These are phyloP conservation scores for Diachasmimorpha longicaudata DNA, from an alignment of 1,140 invertebrate genomes.

Conservation along the genomic window DNA sequence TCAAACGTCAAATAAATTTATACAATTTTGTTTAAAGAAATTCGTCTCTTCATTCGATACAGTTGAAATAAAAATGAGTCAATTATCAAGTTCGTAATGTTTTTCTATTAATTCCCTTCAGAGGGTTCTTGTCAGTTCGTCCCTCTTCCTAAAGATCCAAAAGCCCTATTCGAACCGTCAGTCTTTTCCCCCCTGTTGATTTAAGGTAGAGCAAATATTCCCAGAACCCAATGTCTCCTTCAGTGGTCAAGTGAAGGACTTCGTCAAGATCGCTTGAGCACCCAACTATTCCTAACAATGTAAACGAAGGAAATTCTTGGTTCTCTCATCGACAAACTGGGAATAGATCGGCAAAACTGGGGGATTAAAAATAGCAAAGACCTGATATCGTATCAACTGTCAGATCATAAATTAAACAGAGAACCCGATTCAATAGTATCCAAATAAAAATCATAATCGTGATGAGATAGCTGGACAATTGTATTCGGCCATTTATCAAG, in stretches of 20 bases:
- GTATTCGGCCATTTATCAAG: background rate
- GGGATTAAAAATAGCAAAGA: too few relatives aligned
- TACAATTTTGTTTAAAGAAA: too few relatives aligned
- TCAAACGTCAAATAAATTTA: too few relatives aligned
- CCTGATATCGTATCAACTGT: background rate
- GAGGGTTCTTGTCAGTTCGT: conserved; percentile 69
- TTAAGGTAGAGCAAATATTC: conserved; percentile 87
- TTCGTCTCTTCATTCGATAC: too few relatives aligned
- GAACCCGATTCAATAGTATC: background rate
- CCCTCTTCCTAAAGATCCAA: background rate
- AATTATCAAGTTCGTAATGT: too few relatives aligned
- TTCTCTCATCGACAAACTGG: background rate
- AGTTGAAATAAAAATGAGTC: too few relatives aligned
- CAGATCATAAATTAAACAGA: background rate
- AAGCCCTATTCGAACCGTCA: background rate
- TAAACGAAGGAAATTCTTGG: background rate
- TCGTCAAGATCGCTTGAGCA: conserved; percentile 91
- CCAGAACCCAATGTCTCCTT: conserved; percentile 88
- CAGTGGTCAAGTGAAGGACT: conserved; percentile 84
- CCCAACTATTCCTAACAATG: conserved; percentile 90
- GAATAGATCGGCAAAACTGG: background rate
- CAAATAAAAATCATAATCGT: background rate
- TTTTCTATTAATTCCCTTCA: conserved; percentile 2
- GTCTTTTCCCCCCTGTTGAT: background rate
- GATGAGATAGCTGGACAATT: background rate